Percentiles rank a stretch among this genome's conserved stretches.
These are phyloP conservation scores for Euphonia xanthogaster DNA, from an alignment of 2,797 vertebrate species.

Conservation along the genomic window DNA sequence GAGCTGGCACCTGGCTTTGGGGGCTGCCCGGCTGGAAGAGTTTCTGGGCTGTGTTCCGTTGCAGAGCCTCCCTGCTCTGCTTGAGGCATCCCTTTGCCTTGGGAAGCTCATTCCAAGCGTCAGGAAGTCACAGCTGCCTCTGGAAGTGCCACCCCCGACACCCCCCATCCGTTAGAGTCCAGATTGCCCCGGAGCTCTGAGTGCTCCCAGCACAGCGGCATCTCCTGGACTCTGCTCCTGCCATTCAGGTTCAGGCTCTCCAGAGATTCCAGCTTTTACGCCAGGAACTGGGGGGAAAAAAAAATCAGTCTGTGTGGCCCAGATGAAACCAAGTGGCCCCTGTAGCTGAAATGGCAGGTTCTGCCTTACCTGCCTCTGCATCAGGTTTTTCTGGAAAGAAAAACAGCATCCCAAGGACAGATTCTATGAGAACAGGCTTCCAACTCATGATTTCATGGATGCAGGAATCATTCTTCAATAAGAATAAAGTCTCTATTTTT, in stretches of 20 bases:
- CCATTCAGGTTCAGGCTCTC: background rate
- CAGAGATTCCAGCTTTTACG: background rate
- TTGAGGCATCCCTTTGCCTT: background rate
- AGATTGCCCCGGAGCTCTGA: accelerated
- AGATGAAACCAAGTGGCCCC: too few relatives aligned
- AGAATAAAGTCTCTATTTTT: background rate
- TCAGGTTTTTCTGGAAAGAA: background rate
- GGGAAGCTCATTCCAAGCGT: background rate
- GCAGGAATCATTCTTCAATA: background rate
- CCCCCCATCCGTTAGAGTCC: too few relatives aligned
- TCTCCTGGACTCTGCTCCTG: background rate
- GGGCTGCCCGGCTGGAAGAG: accelerated
- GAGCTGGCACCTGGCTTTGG: background rate
- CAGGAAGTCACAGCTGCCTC: background rate
- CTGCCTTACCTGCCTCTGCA: background rate
- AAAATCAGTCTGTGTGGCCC: accelerated
- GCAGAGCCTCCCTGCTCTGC: background rate
- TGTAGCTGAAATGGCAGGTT: accelerated
- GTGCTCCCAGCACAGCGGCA: background rate
- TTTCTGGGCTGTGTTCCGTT: accelerated
- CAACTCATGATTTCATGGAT: background rate
- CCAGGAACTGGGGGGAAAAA: accelerated
- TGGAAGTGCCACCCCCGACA: background rate
- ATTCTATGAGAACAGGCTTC: background rate
- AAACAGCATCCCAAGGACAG: background rate